A percentile compares a stretch with the other conserved stretches of the same genome.
These are phyloP conservation scores for Arnoldichthys spilopterus DNA, from an alignment of 2,797 vertebrate species.

Conservation along the genomic window DNA sequence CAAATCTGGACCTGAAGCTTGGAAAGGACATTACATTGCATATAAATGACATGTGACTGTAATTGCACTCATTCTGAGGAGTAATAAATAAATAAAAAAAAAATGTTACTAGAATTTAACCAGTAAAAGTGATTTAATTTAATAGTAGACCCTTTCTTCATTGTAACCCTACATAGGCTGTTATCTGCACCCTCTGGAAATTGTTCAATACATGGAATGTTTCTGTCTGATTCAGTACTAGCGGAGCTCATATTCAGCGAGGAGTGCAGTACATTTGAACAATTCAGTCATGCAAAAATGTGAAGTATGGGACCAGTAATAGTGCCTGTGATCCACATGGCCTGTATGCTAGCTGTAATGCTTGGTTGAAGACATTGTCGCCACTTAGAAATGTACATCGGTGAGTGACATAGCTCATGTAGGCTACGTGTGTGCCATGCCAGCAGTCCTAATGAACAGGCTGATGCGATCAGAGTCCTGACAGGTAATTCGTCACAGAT, in stretches of 20 bases:
- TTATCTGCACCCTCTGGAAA: background rate
- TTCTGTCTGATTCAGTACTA: background rate
- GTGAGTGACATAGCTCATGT: background rate
- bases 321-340: background rate
- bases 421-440: slow-evolving; percentile 21
- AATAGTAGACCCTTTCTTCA: too few relatives aligned
- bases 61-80: background rate
- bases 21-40: too few relatives aligned
- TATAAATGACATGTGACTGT: background rate
- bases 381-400: background rate
- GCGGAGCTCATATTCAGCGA: background rate
- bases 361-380: slow-evolving; percentile 4
- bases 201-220: background rate
- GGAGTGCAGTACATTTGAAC: background rate
- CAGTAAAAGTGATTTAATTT: background rate
- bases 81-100: background rate
- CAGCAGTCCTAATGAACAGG: slow-evolving; percentile 21
- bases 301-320: slow-evolving; percentile 13
- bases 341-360: background rate
- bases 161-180: background rate
- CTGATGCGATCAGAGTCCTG: slow-evolving; percentile 16
- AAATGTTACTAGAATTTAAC: background rate
- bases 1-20: background rate
- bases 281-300: background rate
- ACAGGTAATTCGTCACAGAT: slow-evolving; percentile 47